Evolutionary conservation across 2,888 invertebrate species (phyloP), one percentile per base, ranked within the genome.

Genomic region (Erebia epiphron): DNA sequence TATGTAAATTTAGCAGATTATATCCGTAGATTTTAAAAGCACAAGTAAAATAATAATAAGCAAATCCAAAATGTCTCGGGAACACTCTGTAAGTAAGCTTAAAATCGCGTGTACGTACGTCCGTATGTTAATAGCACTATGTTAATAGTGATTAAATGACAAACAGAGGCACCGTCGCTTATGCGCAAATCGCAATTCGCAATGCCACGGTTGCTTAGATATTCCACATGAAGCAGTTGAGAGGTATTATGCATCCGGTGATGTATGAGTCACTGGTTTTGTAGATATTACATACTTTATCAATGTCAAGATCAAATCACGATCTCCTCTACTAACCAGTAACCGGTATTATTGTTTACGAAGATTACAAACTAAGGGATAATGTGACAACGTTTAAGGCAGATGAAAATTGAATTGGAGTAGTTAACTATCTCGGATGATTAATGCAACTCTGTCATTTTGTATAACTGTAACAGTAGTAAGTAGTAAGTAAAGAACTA

Each of bases 261-360:
- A 68, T 78, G 74, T 56, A 76, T 86, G 87, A 87, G 76, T 86
- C 86, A 87, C 72, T 56, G 58, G 56, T 56, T 56, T 69, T 66
- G 56, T 58, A 68, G 71, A 73, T 75, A 72, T 73, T 73, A 75
- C 75, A 72, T 78, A 73, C 71, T 76, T 79, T 82, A 82, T 82
- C 84, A 88, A 86, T 84, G 88, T 87, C 88, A 88, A 84, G 87
- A 86, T 78, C 83, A 75, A 76, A 79, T 77, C 80, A 68, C 64
- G 56, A 65, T 69, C 54, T 68, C 41, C 46, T 68, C 26, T 65
- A 65, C 14, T 21, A 52, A 61, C 60, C 21, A 41, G 67, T 21
- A 52, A 61, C 60, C 21, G 43, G 67, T 61, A 60, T 63, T 57
- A 21, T 63, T 56, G 69, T 62, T 54, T 57, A 16, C 35, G 35